Evolutionary conservation across 2,113 vertebrate genomes (phyloP).

Genomic region (Oryzias celebensis): DNA sequence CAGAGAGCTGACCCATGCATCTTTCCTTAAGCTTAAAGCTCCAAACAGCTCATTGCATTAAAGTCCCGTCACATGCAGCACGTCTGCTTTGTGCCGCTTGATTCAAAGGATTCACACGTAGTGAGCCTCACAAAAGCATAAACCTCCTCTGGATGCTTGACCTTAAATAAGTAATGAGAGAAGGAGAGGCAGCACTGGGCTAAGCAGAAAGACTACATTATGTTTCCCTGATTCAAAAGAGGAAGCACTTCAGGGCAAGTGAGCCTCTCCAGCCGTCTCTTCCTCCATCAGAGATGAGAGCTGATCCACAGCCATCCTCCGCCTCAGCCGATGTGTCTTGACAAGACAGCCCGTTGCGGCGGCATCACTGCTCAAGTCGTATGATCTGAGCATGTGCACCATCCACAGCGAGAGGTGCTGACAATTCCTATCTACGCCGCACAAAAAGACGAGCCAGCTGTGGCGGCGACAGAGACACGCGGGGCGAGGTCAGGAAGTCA

Average conservation of each 20-base stretch:
- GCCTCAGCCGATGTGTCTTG: constrained; percentile 35
- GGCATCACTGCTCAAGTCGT: constrained; percentile 31
- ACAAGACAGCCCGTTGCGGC: constrained; percentile 21
- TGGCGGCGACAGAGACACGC: constrained; percentile 20
- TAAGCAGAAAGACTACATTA: background rate
- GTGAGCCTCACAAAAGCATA: constrained; percentile 35
- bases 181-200: background rate
- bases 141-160: constrained; percentile 10
- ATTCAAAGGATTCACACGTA: constrained; percentile 29
- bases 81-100: constrained; percentile 1
- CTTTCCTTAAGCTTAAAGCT: constrained; percentile 36
- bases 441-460: constrained; percentile 20
- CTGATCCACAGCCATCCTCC: constrained; percentile 32
- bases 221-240: background rate
- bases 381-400: constrained; percentile 8
- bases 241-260: constrained; percentile 12
- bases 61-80: constrained; percentile 30
- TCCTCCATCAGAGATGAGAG: constrained; percentile 26
- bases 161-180: constrained; percentile 17
- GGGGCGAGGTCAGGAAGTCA: constrained; percentile 38
- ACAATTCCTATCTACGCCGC: constrained; percentile 43
- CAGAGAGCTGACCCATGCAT: constrained; percentile 38
- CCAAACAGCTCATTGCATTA: constrained; percentile 52
- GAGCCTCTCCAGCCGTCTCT: constrained; percentile 11
- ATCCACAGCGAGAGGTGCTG: constrained; percentile 31